Conservation (phyloP, 53 echinoderm and acorn worm genomes). For the Luidia sarsii region DNA sequence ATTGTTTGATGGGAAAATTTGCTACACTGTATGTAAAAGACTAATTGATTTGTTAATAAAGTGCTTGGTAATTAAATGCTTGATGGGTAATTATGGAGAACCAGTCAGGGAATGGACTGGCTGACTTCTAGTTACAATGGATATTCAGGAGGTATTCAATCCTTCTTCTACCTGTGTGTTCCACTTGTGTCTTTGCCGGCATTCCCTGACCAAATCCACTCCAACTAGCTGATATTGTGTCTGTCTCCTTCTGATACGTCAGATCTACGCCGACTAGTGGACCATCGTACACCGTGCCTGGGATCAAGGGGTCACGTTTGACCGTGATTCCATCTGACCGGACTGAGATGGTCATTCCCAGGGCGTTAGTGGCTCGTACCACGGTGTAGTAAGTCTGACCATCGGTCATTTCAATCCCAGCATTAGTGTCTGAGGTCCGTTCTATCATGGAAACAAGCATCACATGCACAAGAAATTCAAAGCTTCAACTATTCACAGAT, state of each 20-base stretch:
- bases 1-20: no score
- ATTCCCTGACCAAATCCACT: conserved; percentile 46
- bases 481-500: no score
- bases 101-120: background rate
- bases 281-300: conserved; percentile 66
- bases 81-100: background rate
- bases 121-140: background rate
- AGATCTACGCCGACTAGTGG: conserved; percentile 53
- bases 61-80: background rate
- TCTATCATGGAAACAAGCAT: background rate
- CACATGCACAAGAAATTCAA: no score
- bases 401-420: conserved; percentile 32
- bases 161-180: background rate
- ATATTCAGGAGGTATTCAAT: background rate
- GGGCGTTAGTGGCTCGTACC: conserved; percentile 54
- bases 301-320: conserved; percentile 55
- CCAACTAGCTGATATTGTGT: conserved; percentile 54
- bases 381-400: conserved; percentile 57
- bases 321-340: conserved; percentile 66
- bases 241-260: conserved; percentile 45
- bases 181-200: background rate
- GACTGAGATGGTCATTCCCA: conserved; percentile 23
- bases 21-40: no score
- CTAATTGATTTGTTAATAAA: no score
- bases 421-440: conserved; percentile 14